Evolutionary conservation across 1,140 invertebrate genomes (phyloP), one percentile per base, ranked within the genome.

Genomic region (Aphelenchoides avenae): DNA sequence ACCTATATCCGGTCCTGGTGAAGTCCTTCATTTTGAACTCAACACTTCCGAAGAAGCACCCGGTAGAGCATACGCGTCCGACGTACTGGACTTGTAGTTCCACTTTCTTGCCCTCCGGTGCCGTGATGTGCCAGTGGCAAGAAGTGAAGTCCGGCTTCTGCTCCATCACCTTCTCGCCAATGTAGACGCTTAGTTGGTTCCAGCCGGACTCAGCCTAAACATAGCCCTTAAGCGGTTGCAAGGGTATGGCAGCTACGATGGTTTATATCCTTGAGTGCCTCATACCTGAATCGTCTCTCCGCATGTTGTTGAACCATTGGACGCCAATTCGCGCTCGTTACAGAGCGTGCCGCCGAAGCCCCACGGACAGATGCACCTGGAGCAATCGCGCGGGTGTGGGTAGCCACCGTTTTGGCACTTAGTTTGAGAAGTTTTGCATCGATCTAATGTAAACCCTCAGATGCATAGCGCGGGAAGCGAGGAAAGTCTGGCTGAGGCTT

Each of bases 401-500:
- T 65, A 58, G 6, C 56, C 56, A 7, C 57, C 57, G 40, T 58
- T 58, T 27, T 30, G 15, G 39, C 56, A 58, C 15, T 62, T 26
- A 11, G n/a, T 54, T 1, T 5, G 7, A 3, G 3, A 20, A 11
- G 22, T 41, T 13, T 55, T 36, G 27, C 27, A 61, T 56, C 37
- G 22, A 34, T 18, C 27, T 55, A 15, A 11, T 51, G 39, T 24
- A 0, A 56, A 55, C n/a, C n/a, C n/a, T n/a, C n/a, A n/a, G n/a
- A n/a, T n/a, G n/a, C n/a, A n/a, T n/a, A n/a, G n/a, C n/a, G n/a
- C n/a, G n/a, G n/a, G n/a, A n/a, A n/a, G n/a, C n/a, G n/a, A n/a
- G n/a, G n/a, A n/a, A n/a, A n/a, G n/a, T n/a, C n/a, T n/a, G n/a
- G n/a, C n/a, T n/a, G n/a, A n/a, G n/a, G n/a, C n/a, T n/a, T n/a